Percentiles rank a stretch among this genome's conserved stretches.
These are phyloP conservation scores for Apomyelois bistriatella DNA, from an alignment of 2,888 invertebrate genomes.

Conservation along the genomic window DNA sequence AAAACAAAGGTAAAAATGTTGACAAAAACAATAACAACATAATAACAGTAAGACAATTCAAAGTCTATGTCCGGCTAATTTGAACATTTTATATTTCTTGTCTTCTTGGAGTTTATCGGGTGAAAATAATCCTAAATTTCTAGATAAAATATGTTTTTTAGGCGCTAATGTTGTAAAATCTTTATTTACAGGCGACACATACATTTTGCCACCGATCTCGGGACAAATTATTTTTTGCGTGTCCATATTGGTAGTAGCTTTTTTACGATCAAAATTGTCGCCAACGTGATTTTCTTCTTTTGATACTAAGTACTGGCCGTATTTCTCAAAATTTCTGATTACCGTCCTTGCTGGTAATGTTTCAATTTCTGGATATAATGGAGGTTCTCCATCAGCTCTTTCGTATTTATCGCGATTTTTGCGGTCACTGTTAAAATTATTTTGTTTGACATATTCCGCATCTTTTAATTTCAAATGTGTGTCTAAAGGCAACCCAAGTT, in stretches of 20 bases:
- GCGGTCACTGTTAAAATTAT: conserved; percentile 18
- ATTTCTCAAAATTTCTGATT: conserved; percentile 42
- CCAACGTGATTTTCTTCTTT: conserved; percentile 37
- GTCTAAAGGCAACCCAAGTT: conserved; percentile 48
- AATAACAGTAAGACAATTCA: conserved; percentile 20
- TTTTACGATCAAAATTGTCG: conserved; percentile 46
- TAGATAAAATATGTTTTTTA: conserved; percentile 28
- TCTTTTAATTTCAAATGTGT: conserved; percentile 23
- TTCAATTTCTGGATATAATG: conserved; percentile 30
- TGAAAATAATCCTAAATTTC: conserved; percentile 39
- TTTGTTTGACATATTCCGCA: conserved; percentile 26
- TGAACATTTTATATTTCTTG: conserved; percentile 63
- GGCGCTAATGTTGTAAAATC: conserved; percentile 19
- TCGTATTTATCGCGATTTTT: conserved; percentile 24
- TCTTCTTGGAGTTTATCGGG: conserved; percentile 44
- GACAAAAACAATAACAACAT: not conserved
- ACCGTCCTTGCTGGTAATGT: conserved; percentile 41
- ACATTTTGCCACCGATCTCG: conserved; percentile 27
- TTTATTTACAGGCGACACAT: conserved; percentile 21
- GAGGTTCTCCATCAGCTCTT: conserved; percentile 24
- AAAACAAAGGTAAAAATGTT: too few relatives aligned
- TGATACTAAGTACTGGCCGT: conserved; percentile 31
- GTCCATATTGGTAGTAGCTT: conserved; percentile 43
- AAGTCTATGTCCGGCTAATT: conserved; percentile 59
- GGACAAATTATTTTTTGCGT: conserved; percentile 36